phyloP scores from a whole-genome alignment of 2,888 invertebrate genomes.

The Ectemnius continuus region DNA sequence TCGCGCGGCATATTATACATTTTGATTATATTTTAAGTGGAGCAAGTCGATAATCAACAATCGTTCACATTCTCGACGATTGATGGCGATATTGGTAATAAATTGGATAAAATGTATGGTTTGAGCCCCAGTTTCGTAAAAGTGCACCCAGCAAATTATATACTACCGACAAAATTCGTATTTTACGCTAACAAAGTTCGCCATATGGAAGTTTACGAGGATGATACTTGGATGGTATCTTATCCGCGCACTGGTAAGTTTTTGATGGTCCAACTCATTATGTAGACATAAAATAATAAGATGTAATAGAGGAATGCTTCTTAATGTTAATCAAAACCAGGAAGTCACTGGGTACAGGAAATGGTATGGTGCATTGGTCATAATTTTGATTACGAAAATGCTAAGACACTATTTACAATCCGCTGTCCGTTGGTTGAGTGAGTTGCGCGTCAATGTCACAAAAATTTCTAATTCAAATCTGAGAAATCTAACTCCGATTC shows the following conservation, averaged over 20 bases:
- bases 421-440: slow-evolving; percentile 79
- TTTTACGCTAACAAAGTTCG: slow-evolving; percentile 85
- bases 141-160: slow-evolving; percentile 85
- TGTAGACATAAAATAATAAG: no score
- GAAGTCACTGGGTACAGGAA: slow-evolving; percentile 96
- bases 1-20: neutral
- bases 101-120: slow-evolving; percentile 85
- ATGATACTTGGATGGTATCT: slow-evolving; percentile 92
- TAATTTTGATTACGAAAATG: slow-evolving; percentile 87
- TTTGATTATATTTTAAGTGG: slow-evolving; percentile 37
- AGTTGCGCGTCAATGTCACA: slow-evolving; percentile 35
- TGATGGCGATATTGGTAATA: slow-evolving; percentile 81
- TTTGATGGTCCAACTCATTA: neutral
- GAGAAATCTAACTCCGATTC: neutral
- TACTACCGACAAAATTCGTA: slow-evolving; percentile 85
- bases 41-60: slow-evolving; percentile 6
- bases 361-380: slow-evolving; percentile 94
- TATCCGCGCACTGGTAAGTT: slow-evolving; percentile 91
- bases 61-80: slow-evolving; percentile 80
- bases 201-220: slow-evolving; percentile 85
- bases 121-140: slow-evolving; percentile 85
- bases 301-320: no score
- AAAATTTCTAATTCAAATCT: slow-evolving; percentile 9
- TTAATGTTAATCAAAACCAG: slow-evolving; percentile 74
- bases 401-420: slow-evolving; percentile 81